These are phyloP conservation scores for Oceanodroma tethys DNA, from an alignment of 2,113 vertebrate genomes.

Conservation along the genomic window DNA sequence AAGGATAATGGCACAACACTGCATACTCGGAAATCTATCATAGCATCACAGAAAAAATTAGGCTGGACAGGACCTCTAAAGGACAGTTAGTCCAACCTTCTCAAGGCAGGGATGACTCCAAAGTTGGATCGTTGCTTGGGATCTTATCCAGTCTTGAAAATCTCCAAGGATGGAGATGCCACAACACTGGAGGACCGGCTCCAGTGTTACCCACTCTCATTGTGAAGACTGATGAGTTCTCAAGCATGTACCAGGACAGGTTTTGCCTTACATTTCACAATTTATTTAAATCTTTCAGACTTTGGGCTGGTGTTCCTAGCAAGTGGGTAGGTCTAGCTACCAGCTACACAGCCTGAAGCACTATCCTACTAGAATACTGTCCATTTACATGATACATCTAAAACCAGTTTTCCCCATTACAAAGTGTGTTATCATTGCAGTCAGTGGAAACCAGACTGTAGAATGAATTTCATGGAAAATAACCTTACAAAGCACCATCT, in stretches of 20 bases:
- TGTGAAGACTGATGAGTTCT: neutral
- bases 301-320: neutral
- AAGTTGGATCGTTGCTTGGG: neutral
- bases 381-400: neutral
- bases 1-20: neutral
- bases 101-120: neutral
- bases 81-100: neutral
- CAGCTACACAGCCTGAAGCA: neutral
- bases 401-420: neutral
- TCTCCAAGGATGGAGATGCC: neutral
- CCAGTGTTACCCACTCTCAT: neutral
- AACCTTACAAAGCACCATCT: neutral
- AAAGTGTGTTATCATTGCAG: neutral
- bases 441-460: neutral
- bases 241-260: neutral
- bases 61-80: neutral
- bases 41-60: neutral
- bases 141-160: neutral
- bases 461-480: neutral
- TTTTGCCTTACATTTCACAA: neutral
- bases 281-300: neutral
- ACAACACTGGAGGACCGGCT: neutral
- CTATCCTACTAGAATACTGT: neutral
- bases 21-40: neutral
- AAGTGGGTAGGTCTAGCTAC: neutral